Evolutionary conservation across 2,888 invertebrate species (phyloP), one percentile per base, ranked within the genome.

Genomic region (Poecilus cupreus): DNA sequence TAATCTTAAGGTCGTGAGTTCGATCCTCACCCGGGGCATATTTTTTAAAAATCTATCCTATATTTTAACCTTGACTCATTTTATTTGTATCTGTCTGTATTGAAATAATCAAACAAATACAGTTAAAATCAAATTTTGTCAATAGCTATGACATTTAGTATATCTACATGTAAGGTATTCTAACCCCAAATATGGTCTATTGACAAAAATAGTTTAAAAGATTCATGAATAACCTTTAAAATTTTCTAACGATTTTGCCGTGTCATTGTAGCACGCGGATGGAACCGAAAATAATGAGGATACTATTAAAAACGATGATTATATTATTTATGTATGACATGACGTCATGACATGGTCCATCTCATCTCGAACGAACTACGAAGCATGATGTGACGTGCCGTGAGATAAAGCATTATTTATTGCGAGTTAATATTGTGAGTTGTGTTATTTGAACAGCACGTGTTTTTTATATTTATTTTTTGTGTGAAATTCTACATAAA

Each of bases 1-100:
- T 94, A 94, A 94, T 95, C 94, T 94, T 93, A 96, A 96, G 96
- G 95, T 95, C 96, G 95, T 96, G 95, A 96, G 96, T 96, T 96
- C 96, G 95, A 96, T 94, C 95, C 95, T 95, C 95, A 95, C 95
- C 93, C 94, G 94, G 95, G 94, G 94, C 94, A 94, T 85, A 20
- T 72, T 16, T 80, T 80, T 80, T 26, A 13, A 13, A 43, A 4
- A 26, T 26, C 5, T 26, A 5, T 3, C 5, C 2, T 3, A 26
- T 26, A 26, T 26, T 26, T 26, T 26, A 26, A 32, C 0, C 8
- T 2, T 2, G 1, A 32, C 2, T 32, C 0, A 3, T 2, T 32
- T 2, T 26, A 26, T 26, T 26, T 26, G 2, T 26, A 5, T 26
- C 26, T 26, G 5, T 3, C 2, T 26, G 26, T 26, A n/a, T n/a